Percentiles rank a stretch among this genome's conserved stretches.
These are phyloP conservation scores for Cistogaster globosa DNA, from an alignment of 2,888 invertebrate species.

Conservation along the genomic window DNA sequence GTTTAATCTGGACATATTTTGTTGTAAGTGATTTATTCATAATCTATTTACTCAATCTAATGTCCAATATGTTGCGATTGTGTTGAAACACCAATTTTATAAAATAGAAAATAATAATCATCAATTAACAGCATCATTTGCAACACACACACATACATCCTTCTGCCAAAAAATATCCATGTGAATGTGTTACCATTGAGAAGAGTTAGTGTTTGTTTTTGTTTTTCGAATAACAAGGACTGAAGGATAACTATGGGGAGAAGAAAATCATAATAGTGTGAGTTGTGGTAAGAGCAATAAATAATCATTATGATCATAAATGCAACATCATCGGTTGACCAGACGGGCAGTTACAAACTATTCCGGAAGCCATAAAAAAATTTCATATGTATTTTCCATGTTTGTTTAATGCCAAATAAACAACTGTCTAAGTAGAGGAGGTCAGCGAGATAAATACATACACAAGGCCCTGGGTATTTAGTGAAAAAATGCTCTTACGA, in stretches of 20 bases:
- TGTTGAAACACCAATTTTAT: slow-evolving; percentile 11
- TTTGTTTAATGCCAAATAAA: not conserved
- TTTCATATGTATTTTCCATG: slow-evolving; percentile 6
- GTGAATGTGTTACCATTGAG: slow-evolving; percentile 1
- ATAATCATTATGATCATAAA: slow-evolving; percentile 71
- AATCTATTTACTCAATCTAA: slow-evolving; percentile 77
- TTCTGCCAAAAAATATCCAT: slow-evolving; percentile 3
- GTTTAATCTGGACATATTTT: slow-evolving; percentile 72
- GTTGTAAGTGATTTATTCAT: slow-evolving; percentile 74
- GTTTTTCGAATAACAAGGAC: not conserved
- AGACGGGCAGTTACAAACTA: slow-evolving; percentile 34
- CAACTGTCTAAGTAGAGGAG: slow-evolving; percentile 33
- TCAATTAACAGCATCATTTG: slow-evolving; percentile 30
- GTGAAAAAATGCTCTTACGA: not conserved
- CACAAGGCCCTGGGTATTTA: slow-evolving; percentile 59
- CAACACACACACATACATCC: not conserved
- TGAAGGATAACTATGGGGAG: not conserved
- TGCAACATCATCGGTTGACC: slow-evolving; percentile 74
- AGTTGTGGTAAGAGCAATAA: slow-evolving; percentile 63
- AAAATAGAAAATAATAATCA: slow-evolving; percentile 64
- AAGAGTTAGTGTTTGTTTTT: slow-evolving; percentile 7
- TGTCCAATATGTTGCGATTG: slow-evolving; percentile 73
- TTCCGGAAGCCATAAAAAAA: not conserved
- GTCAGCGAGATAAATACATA: slow-evolving; percentile 26
- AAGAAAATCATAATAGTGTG: slow-evolving; percentile 26